Evolutionary conservation across 1,140 invertebrate genomes (phyloP).

Genomic region (Ptiloglossa arizonensis): DNA sequence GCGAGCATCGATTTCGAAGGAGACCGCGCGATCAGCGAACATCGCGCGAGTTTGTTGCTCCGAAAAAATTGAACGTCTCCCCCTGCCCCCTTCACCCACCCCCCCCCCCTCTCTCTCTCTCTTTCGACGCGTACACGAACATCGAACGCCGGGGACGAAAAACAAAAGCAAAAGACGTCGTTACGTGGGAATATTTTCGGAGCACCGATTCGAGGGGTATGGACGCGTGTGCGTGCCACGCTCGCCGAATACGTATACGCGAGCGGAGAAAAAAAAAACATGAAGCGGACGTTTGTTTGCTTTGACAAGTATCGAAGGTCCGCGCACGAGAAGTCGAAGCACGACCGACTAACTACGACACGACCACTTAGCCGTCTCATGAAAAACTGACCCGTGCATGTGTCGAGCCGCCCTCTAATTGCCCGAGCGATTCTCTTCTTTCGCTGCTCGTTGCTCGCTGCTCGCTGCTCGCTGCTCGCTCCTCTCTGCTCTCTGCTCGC

Average conservation of each 20-base stretch:
- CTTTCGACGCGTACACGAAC: neutral
- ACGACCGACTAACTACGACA: conserved; percentile 36
- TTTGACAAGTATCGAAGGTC: conserved; percentile 72
- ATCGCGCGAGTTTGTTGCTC: too few species aligned
- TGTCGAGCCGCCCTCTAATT: conserved; percentile 50
- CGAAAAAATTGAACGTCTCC: too few species aligned
- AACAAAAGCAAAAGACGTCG: conserved; percentile 3
- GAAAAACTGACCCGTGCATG: conserved; percentile 68
- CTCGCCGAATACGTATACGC: conserved; percentile 10
- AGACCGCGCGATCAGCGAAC: too few species aligned
- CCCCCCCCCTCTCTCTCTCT: too few species aligned
- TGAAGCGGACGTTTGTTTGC: conserved; percentile 76
- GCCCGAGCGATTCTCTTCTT: conserved; percentile 34
- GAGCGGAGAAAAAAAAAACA: conserved; percentile 64
- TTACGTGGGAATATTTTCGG: conserved; percentile 43
- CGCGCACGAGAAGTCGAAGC: conserved; percentile 43
- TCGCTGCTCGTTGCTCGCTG: neutral
- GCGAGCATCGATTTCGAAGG: too few species aligned
- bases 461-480: neutral
- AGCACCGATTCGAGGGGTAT: neutral
- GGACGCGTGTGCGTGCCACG: too few species aligned
- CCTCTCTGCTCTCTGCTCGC: too few species aligned
- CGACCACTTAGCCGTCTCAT: conserved; percentile 47
- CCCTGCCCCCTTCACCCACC: too few species aligned
- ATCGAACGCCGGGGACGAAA: neutral